A percentile compares a stretch with the other conserved stretches of the same genome.
These are phyloP conservation scores for Astur gentilis DNA, from an alignment of 2,113 vertebrate genomes.

Conservation along the genomic window DNA sequence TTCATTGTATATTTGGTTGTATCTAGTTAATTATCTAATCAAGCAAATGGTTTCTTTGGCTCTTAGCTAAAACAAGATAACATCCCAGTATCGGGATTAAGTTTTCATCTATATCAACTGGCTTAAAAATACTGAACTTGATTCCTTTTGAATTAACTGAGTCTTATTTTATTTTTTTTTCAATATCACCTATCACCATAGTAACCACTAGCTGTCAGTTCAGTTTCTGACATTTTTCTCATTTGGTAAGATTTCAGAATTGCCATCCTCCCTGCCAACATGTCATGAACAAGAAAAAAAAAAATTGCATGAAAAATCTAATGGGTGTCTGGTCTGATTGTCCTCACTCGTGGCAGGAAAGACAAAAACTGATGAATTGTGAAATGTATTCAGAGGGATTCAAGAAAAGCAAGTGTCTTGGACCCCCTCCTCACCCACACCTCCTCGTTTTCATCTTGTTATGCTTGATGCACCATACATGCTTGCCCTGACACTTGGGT, in stretches of 20 bases:
- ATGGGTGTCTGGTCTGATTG: slow-evolving; percentile 99
- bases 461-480: slow-evolving; percentile 79
- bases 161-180: slow-evolving; percentile 79
- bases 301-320: slow-evolving; percentile 96
- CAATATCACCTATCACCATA: slow-evolving; percentile 92
- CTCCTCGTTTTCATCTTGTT: slow-evolving; percentile 81
- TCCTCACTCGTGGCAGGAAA: slow-evolving; percentile 98
- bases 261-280: slow-evolving; percentile 97
- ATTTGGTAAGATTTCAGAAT: slow-evolving; percentile 99
- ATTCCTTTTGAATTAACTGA: slow-evolving; percentile 85
- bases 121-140: slow-evolving; percentile 82
- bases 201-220: slow-evolving; percentile 89
- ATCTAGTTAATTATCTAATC: slow-evolving; percentile 55
- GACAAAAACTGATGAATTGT: slow-evolving; percentile 99
- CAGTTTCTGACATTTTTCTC: slow-evolving; percentile 98
- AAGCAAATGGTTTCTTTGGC: slow-evolving; percentile 70
- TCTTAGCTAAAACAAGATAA: slow-evolving; percentile 67
- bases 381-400: slow-evolving; percentile 99
- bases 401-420: slow-evolving; percentile 94
- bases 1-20: slow-evolving; percentile 54
- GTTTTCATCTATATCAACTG: slow-evolving; percentile 79
- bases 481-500: slow-evolving; percentile 79
- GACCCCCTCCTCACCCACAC: slow-evolving; percentile 78
- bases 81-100: slow-evolving; percentile 72
- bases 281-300: slow-evolving; percentile 90